A percentile compares a stretch with the other conserved stretches of the same genome.
phyloP scores from a whole-genome alignment of 2,797 vertebrate genomes.

The Phalanger gymnotis region DNA sequence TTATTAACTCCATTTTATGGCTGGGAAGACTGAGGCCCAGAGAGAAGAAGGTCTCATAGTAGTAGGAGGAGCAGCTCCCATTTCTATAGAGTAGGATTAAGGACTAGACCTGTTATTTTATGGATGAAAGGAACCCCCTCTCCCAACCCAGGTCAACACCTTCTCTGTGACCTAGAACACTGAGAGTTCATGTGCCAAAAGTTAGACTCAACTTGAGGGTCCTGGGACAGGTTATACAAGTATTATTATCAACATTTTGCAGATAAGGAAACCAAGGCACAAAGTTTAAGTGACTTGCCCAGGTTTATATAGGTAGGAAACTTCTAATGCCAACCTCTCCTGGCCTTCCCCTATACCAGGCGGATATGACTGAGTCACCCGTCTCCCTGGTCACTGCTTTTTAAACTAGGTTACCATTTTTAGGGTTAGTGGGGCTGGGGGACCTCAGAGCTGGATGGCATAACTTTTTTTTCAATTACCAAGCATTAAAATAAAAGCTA shows the following conservation, averaged over 20 bases:
- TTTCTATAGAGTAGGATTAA: background rate
- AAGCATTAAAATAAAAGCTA: conserved; percentile 9
- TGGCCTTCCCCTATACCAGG: background rate
- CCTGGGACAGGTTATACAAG: background rate
- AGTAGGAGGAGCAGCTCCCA: background rate
- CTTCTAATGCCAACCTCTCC: background rate
- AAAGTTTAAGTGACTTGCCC: background rate
- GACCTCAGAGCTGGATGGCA: background rate
- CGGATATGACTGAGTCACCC: background rate
- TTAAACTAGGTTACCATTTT: conserved; percentile 34
- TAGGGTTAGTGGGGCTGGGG: background rate
- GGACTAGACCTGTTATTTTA: background rate
- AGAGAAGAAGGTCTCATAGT: conserved; percentile 11
- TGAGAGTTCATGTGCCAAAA: background rate
- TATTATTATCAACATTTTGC: background rate
- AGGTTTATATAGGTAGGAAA: background rate
- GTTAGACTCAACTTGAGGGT: background rate
- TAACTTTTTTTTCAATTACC: background rate
- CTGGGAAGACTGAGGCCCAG: conserved; percentile 24
- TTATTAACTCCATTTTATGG: conserved; percentile 17
- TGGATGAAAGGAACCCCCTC: background rate
- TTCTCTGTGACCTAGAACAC: background rate
- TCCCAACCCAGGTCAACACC: background rate
- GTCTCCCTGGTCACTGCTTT: background rate
- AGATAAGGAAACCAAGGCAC: background rate